phyloP scores from a whole-genome alignment of 1,140 invertebrate species.

The Ditylenchus dipsaci region DNA sequence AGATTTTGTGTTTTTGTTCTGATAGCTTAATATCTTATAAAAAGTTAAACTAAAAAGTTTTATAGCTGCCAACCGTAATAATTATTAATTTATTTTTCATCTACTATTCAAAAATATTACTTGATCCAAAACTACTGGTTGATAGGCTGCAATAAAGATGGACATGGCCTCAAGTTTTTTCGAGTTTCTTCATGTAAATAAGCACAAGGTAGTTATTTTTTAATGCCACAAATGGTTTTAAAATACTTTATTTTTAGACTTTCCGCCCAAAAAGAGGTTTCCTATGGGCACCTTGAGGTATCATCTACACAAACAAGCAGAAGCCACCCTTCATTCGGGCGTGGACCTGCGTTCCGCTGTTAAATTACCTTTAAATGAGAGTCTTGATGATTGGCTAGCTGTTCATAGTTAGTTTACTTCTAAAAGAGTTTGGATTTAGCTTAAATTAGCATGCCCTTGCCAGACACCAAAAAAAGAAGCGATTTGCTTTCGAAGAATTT shows the following conservation, averaged over 20 bases:
- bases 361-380: slow-evolving; percentile 77
- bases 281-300: slow-evolving; percentile 82
- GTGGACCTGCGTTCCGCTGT: slow-evolving; percentile 81
- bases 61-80: too few relatives aligned
- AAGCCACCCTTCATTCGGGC: slow-evolving; percentile 86
- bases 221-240: slow-evolving; percentile 5
- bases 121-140: too few relatives aligned
- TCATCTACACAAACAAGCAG: slow-evolving; percentile 85
- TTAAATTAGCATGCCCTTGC: too few relatives aligned
- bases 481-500: too few relatives aligned
- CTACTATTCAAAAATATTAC: too few relatives aligned
- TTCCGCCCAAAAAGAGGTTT: slow-evolving; percentile 86
- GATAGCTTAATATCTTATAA: too few relatives aligned
- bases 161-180: slow-evolving; percentile 50
- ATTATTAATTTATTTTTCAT: too few relatives aligned
- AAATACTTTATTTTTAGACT: slow-evolving; percentile 65
- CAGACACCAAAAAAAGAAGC: too few relatives aligned
- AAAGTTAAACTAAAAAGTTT: too few relatives aligned
- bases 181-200: slow-evolving; percentile 57
- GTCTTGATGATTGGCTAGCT: slow-evolving; percentile 87
- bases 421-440: too few relatives aligned
- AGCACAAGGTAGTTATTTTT: slow-evolving; percentile 48
- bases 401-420: slow-evolving; percentile 76
- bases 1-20: too few relatives aligned
- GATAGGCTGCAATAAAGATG: slow-evolving; percentile 7